These are phyloP conservation scores for Molossus alvarezi DNA, from an alignment of 2,797 vertebrate genomes.

Conservation along the genomic window DNA sequence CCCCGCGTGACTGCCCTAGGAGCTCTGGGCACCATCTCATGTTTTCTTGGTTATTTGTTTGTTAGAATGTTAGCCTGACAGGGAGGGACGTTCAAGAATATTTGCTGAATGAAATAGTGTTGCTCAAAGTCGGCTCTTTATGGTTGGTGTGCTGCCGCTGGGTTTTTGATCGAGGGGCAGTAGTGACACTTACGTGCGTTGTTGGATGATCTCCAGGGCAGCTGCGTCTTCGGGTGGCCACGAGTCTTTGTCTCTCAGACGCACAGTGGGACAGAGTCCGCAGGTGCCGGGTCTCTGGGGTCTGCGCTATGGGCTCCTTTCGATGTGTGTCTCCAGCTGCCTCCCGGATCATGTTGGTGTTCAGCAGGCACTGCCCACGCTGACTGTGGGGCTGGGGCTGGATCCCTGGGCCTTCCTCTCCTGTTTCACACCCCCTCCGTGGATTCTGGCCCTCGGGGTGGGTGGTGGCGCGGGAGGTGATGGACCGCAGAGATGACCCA, in stretches of 20 bases:
- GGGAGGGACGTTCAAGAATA: neutral
- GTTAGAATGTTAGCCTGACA: neutral
- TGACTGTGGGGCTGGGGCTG: neutral
- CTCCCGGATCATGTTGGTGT: rapidly evolving
- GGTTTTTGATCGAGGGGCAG: neutral
- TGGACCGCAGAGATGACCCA: neutral
- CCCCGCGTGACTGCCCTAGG: rapidly evolving
- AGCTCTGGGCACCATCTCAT: rapidly evolving
- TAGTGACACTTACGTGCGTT: rapidly evolving
- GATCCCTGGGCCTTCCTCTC: neutral
- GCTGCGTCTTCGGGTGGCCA: neutral
- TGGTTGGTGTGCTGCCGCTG: neutral
- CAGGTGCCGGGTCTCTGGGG: too few relatives aligned
- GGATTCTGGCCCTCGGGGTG: rapidly evolving
- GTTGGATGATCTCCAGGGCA: too few relatives aligned
- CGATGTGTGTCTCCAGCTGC: neutral
- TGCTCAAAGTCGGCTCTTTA: neutral
- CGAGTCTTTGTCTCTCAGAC: neutral
- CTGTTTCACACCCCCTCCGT: neutral
- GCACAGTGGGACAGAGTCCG: neutral
- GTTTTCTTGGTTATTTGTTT: neutral
- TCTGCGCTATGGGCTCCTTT: too few relatives aligned
- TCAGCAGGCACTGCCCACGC: rapidly evolving
- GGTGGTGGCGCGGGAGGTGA: rapidly evolving
- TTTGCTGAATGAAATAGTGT: neutral